phyloP scores from a whole-genome alignment of 2,797 vertebrate species.

The Chromis chromis region DNA sequence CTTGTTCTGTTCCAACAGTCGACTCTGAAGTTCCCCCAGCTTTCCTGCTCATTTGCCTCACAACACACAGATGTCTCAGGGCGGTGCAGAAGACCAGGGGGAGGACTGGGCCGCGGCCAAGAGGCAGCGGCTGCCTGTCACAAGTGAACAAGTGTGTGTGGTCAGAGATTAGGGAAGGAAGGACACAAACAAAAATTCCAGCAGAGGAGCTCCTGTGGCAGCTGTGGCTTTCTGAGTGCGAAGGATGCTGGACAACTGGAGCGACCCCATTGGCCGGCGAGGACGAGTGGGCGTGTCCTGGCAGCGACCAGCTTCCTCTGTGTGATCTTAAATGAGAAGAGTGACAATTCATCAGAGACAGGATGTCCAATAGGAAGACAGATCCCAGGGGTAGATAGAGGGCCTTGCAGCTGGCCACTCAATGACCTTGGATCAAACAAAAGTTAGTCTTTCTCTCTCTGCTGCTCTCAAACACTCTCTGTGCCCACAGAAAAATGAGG shows the following conservation, averaged over 20 bases:
- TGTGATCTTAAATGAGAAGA: constrained; percentile 86
- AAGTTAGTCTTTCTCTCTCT: constrained; percentile 66
- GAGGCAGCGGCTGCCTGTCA: constrained; percentile 75
- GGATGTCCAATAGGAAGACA: constrained; percentile 88
- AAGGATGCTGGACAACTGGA: constrained; percentile 88
- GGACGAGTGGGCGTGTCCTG: constrained; percentile 68
- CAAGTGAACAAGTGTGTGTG: constrained; percentile 74
- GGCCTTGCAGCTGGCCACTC: constrained; percentile 76
- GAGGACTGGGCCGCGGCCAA: constrained; percentile 53
- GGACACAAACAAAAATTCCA: constrained; percentile 74
- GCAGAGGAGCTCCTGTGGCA: constrained; percentile 82
- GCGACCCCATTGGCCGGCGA: constrained; percentile 81
- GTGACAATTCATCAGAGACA: constrained; percentile 89
- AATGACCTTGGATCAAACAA: constrained; percentile 73
- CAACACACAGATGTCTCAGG: constrained; percentile 73
- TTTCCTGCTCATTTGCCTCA: constrained; percentile 66
- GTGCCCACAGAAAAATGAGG: constrained; percentile 61
- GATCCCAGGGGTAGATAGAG: constrained; percentile 75
- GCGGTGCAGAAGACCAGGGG: constrained; percentile 42
- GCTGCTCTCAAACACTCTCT: constrained; percentile 56
- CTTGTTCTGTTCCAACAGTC: constrained; percentile 69
- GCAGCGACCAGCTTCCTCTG: constrained; percentile 85
- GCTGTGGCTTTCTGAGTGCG: constrained; percentile 83
- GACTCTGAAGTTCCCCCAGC: constrained; percentile 72
- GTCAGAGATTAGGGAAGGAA: constrained; percentile 80